phyloP scores from a whole-genome alignment of 2,888 invertebrate genomes.

The Ornithoptera priamus region DNA sequence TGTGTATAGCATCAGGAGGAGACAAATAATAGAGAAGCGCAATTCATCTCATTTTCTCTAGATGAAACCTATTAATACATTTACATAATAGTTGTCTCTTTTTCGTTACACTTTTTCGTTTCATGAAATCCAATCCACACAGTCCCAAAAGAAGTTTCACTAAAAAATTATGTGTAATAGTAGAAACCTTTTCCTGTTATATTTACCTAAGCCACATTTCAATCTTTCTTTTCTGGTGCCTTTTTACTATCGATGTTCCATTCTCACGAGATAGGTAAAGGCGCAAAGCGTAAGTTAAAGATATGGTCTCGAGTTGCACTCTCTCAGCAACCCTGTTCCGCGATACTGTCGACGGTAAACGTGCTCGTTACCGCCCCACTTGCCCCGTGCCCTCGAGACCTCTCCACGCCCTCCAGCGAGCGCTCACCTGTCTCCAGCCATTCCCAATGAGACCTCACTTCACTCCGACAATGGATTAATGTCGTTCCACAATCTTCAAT shows the following conservation, averaged over 20 bases:
- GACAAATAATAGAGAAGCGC: too few species aligned
- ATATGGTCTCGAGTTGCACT: slow-evolving; percentile 1
- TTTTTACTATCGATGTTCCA: background rate
- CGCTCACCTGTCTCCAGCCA: slow-evolving; percentile 32
- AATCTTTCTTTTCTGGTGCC: too few species aligned
- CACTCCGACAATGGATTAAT: slow-evolving; percentile 20
- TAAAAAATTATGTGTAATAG: too few species aligned
- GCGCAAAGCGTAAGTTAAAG: background rate
- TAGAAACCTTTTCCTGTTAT: too few species aligned
- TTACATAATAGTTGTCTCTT: too few species aligned
- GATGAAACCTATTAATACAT: too few species aligned
- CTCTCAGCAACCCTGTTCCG: slow-evolving; percentile 16
- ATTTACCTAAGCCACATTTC: too few species aligned
- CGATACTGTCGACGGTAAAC: slow-evolving; percentile 30
- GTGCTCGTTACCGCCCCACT: slow-evolving; percentile 36
- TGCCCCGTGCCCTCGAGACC: slow-evolving; percentile 25
- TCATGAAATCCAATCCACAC: too few species aligned
- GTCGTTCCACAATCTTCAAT: slow-evolving; percentile 4
- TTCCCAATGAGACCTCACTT: slow-evolving; percentile 24
- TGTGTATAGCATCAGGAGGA: too few species aligned
- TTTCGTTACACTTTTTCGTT: too few species aligned
- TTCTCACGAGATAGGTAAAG: background rate
- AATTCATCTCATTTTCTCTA: too few species aligned
- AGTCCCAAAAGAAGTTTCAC: too few species aligned
- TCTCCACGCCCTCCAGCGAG: slow-evolving; percentile 12